Evolutionary conservation across 2,888 invertebrate genomes (phyloP), one percentile per base, ranked within the genome.

Genomic region (Volucella inanis): DNA sequence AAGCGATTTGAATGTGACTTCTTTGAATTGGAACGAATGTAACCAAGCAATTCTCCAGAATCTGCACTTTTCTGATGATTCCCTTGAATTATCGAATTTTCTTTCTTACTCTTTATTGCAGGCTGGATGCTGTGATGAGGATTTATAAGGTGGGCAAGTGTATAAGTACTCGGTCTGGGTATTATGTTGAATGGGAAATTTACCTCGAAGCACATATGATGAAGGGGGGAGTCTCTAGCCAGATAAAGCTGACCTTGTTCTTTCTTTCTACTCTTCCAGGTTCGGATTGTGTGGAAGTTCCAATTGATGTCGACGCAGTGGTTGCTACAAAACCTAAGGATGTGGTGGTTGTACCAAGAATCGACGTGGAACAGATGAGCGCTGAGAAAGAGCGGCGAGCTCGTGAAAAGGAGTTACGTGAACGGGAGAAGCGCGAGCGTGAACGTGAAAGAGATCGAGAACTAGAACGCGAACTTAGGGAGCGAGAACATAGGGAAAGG

Each of bases 231-330:
- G 61, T 65, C 14, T 59, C 31, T 59, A 22, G 49, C n/a, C 61
- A 62, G 54, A 41, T 45, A 47, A 76, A 49, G 52, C 59, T 85
- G 67, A 87, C 61, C 57, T 79, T 22, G 87, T 87, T 87, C 76
- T 47, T 50, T 72, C 70, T 85, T 65, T 71, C 31, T 87, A 64
- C 62, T 81, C 50, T 91, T 91, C 50, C 88, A 92, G 92, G 92
- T 89, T 92, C 92, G 2, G 92, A 92, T 88, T 92, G 92, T 67
- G 89, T 92, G 38, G 92, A 92, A 88, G 92, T 92, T 41, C 92
- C 92, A 0, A 77, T 92, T n/a, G 91, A 91, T 45, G 70, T 65
- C 8, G 80, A 55, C 0, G 18, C 11, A 8, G 55, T 4, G 6
- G 49, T 9, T 11, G 18, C 38, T 8, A 11, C 45, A 8, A 65